A percentile compares a stretch with the other conserved stretches of the same genome.
Conservation (phyloP, 2,888 invertebrate genomes). For the Lomographa bimaculata region DNA sequence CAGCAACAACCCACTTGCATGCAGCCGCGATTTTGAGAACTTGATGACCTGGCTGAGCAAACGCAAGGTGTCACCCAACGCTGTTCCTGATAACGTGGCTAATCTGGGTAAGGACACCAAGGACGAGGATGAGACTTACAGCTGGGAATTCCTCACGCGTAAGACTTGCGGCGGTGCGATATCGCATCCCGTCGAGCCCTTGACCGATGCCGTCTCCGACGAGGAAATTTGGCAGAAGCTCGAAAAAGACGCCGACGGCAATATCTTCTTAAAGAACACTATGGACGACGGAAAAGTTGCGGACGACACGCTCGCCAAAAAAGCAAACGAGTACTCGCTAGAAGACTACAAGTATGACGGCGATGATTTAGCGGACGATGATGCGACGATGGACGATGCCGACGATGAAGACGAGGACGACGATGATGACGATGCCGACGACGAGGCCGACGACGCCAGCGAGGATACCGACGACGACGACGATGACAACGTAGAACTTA, state of each 20-base stretch:
- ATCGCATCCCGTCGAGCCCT: conserved; percentile 60
- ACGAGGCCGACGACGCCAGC: conserved; percentile 47
- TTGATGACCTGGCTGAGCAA: conserved; percentile 86
- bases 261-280: conserved; percentile 70
- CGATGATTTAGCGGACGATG: conserved; percentile 62
- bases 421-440: conserved; percentile 41
- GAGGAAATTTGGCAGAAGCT: conserved; percentile 79
- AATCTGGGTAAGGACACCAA: conserved; percentile 65
- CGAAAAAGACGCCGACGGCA: conserved; percentile 63
- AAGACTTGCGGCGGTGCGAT: conserved; percentile 66
- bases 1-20: conserved; percentile 86
- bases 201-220: conserved; percentile 59
- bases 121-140: conserved; percentile 63
- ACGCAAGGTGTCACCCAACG: conserved; percentile 82
- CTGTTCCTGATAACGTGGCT: conserved; percentile 61
- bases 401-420: conserved; percentile 59
- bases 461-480: conserved; percentile 43
- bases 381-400: conserved; percentile 55
- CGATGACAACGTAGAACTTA: conserved; percentile 67
- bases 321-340: conserved; percentile 38
- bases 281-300: conserved; percentile 68
- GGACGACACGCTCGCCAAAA: conserved; percentile 41
- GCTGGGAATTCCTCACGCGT: conserved; percentile 76
- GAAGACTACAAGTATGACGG: conserved; percentile 56
- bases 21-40: conserved; percentile 86